Percentiles rank a stretch among this genome's conserved stretches.
Evolutionary conservation across 2,888 invertebrate species (phyloP).

Genomic region (Microctonus aethiopoides): DNA sequence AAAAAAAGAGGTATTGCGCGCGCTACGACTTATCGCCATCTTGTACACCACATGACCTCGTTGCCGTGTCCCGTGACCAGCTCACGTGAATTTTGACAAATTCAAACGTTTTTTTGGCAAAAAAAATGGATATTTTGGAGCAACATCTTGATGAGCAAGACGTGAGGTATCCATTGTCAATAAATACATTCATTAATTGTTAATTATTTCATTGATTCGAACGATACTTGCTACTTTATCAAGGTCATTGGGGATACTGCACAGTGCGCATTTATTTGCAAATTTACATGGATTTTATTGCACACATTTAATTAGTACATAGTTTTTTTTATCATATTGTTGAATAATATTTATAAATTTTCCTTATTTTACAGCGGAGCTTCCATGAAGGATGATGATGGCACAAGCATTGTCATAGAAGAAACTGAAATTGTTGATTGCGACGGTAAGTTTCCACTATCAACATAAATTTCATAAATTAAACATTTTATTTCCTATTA

Average conservation of each 20-base stretch:
- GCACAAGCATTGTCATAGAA: slow-evolving; percentile 62
- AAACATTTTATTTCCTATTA: neutral
- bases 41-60: slow-evolving; percentile 67
- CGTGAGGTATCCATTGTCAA: slow-evolving; percentile 56
- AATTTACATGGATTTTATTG: slow-evolving; percentile 4
- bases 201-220: neutral
- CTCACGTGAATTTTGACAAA: slow-evolving; percentile 67
- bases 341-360: neutral
- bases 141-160: slow-evolving; percentile 64
- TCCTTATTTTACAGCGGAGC: slow-evolving; percentile 22
- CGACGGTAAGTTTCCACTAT: slow-evolving; percentile 52
- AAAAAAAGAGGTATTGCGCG: slow-evolving; percentile 36
- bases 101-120: slow-evolving; percentile 61
- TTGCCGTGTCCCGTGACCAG: slow-evolving; percentile 68
- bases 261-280: slow-evolving; percentile 38
- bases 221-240: slow-evolving; percentile 51
- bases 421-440: slow-evolving; percentile 65
- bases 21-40: slow-evolving; percentile 54
- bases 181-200: slow-evolving; percentile 6
- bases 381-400: slow-evolving; percentile 56
- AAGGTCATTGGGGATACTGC: slow-evolving; percentile 61
- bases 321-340: too few species aligned
- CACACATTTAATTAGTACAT: neutral
- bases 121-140: slow-evolving; percentile 65
- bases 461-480: neutral